Percentiles rank a stretch among this genome's conserved stretches.
These are phyloP conservation scores for Metopia argyrocephala DNA, from an alignment of 2,888 invertebrate genomes.

Conservation along the genomic window DNA sequence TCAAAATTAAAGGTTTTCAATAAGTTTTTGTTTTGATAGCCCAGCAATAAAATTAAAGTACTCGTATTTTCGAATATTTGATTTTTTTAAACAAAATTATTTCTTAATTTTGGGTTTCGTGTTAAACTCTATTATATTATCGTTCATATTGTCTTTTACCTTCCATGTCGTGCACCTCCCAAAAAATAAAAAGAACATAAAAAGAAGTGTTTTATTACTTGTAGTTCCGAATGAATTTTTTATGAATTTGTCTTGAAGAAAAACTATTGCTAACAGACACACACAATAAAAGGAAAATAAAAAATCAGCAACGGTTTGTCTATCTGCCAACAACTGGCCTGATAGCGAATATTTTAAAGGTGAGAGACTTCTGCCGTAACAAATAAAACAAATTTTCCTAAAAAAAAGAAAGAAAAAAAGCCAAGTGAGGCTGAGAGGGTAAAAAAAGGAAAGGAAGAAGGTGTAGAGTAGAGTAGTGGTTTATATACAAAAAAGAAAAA, in stretches of 20 bases:
- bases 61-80: no score
- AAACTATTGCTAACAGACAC: constrained; percentile 30
- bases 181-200: background rate
- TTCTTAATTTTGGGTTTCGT: constrained; percentile 42
- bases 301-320: background rate
- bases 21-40: background rate
- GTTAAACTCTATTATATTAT: constrained; percentile 39
- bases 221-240: constrained; percentile 61
- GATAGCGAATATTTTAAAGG: constrained; percentile 16
- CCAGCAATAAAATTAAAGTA: no score
- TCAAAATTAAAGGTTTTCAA: background rate
- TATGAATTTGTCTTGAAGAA: constrained; percentile 40
- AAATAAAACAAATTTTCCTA: constrained; percentile 54
- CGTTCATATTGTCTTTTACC: no score
- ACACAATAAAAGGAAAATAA: constrained; percentile 21
- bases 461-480: background rate
- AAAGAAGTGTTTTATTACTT: constrained; percentile 56
- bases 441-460: background rate
- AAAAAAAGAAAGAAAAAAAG: background rate
- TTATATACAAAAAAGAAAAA: constrained; percentile 30
- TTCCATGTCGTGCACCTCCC: background rate
- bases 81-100: background rate
- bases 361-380: constrained; percentile 37
- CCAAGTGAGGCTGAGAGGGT: background rate
- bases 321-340: no score